Conservation (phyloP, 1,140 invertebrate genomes). For the Maconellicoccus hirsutus region DNA sequence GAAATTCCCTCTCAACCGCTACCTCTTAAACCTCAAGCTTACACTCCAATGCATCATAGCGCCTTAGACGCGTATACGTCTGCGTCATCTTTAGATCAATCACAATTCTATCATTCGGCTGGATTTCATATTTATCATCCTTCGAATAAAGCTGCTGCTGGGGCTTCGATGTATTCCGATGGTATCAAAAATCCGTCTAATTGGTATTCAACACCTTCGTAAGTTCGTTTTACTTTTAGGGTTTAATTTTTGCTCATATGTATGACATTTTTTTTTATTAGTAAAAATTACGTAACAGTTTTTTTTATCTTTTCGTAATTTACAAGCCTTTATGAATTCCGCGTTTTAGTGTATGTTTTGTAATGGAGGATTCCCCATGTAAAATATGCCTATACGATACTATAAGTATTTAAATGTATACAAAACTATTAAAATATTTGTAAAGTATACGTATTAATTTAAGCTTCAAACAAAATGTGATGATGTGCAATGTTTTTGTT, state of each 20-base stretch:
- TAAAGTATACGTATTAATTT: constrained; percentile 6
- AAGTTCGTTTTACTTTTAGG: constrained; percentile 29
- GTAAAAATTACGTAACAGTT: too few relatives aligned
- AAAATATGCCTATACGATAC: neutral
- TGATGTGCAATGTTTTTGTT: neutral
- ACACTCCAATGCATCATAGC: constrained; percentile 47
- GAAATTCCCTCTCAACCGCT: constrained; percentile 51
- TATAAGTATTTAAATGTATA: too few relatives aligned
- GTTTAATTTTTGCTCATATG: neutral
- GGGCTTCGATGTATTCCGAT: constrained; percentile 36
- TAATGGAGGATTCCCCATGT: neutral
- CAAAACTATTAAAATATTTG: neutral
- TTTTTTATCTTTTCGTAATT: too few relatives aligned
- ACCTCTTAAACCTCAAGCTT: constrained; percentile 80
- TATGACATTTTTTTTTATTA: neutral
- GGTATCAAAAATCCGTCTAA: constrained; percentile 43
- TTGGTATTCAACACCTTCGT: constrained; percentile 68
- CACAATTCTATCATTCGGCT: constrained; percentile 69
- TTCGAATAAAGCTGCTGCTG: constrained; percentile 41
- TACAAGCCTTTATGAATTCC: too few relatives aligned
- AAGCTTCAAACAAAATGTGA: neutral
- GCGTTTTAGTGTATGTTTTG: too few relatives aligned
- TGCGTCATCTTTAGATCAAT: constrained; percentile 51
- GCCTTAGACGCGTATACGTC: constrained; percentile 45
- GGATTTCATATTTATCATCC: constrained; percentile 83